Evolutionary conservation across 2,113 vertebrate species (phyloP), one percentile per base, ranked within the genome.

Genomic region (Corythaixoides concolor): DNA sequence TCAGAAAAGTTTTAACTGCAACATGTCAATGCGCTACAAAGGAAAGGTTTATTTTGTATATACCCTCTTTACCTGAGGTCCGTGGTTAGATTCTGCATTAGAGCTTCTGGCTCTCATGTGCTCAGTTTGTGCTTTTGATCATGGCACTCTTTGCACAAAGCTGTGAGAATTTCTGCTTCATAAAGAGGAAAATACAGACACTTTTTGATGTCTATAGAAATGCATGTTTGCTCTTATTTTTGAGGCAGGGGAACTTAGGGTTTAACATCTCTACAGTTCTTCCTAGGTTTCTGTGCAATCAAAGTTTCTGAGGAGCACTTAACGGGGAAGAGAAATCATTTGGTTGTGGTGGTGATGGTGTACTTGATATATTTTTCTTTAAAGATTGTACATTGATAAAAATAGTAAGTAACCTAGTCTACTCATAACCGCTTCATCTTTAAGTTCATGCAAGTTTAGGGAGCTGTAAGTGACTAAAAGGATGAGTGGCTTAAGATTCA

Each of bases 401-500:
- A 85, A 96, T 78, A 91, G 69, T 52, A 78, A 70, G 80, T 93
- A 89, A 66, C 85, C 86, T 74, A 84, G 77, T 92, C 91, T 55
- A 87, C 91, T 96, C 93, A 63, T 73, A 95, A 90, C 59, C 11
- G 77, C 93, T 97, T 97, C 91, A 60, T 88, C 97, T 96, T 97
- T 96, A 95, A 92, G 94, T 97, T 94, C 80, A 79, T 94, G 76
- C 92, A 85, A 97, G 95, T 97, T 96, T 96, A 93, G 94, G 89
- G 85, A 96, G 91, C 90, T 96, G 52, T 84, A 91, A 97, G 88
- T 96, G 93, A 96, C 97, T 97, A 95, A 94, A 97, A 89, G 90
- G 95, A 85, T 75, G 90, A 97, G 83, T 97, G 95, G 88, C 85
- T 96, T 91, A 90, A 95, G 97, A 97, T 97, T 95, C 92, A 95